These are phyloP conservation scores for Camptogramma bilineatum DNA, from an alignment of 2,888 invertebrate genomes.

Conservation along the genomic window DNA sequence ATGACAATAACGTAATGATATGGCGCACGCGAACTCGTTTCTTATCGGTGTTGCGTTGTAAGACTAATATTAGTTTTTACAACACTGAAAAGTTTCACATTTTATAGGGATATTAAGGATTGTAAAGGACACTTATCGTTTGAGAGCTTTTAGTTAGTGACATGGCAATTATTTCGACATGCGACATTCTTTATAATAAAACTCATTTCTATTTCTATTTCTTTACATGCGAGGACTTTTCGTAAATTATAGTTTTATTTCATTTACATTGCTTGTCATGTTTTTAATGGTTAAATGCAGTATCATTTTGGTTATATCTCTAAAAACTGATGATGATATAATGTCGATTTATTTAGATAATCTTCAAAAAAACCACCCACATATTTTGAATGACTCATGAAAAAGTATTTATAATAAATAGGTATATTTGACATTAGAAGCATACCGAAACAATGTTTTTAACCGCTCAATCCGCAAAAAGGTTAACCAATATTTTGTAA, in stretches of 20 bases:
- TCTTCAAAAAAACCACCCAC: no score
- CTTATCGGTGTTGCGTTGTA: conserved; percentile 60
- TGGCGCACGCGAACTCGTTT: conserved; percentile 74
- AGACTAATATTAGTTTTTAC: conserved; percentile 48
- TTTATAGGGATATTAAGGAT: conserved; percentile 39
- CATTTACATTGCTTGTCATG: not conserved
- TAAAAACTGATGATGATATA: no score
- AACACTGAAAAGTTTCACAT: conserved; percentile 42
- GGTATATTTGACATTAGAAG: no score
- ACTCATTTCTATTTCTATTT: no score
- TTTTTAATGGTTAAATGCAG: no score
- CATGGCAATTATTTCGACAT: conserved; percentile 25
- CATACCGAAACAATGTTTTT: no score
- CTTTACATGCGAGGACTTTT: conserved; percentile 14
- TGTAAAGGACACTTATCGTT: conserved; percentile 36
- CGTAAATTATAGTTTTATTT: not conserved
- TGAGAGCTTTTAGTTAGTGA: conserved; percentile 22
- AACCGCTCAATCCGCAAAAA: no score
- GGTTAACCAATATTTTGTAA: not conserved
- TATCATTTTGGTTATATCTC: no score
- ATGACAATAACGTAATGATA: conserved; percentile 81
- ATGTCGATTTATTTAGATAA: no score
- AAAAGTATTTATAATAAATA: no score
- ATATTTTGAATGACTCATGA: no score
- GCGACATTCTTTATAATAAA: no score